Evolutionary conservation across 2,797 vertebrate species (phyloP), one percentile per base, ranked within the genome.

Genomic region (Xiphorhynchus erythropygius): DNA sequence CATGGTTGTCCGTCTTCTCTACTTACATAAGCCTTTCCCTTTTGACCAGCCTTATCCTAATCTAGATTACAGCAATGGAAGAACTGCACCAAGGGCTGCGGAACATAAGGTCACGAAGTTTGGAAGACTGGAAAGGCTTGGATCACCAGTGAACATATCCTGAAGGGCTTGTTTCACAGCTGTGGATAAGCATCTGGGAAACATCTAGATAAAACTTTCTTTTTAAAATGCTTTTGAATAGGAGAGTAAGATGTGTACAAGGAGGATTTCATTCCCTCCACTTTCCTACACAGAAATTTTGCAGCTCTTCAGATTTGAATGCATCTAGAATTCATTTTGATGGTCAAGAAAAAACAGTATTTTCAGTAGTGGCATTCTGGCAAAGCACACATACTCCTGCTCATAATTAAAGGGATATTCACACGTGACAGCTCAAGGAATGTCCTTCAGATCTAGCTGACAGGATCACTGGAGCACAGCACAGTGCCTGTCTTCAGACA

Each of bases 161-260:
- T 50, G 44, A 93, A 79, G 50, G 59, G 18, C 15, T 89, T 56
- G 23, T 76, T 50, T 84, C 30, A 13, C 47, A 84, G 28, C 2
- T 56, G 35, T 69, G 57, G 24, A 37, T 63, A 59, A 93, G 44
- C 42, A 93, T 52, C 70, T 88, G 50, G 35, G 32, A 93, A 95
- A 67, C 42, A 73, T 46, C 33, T n/a, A 90, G 50, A 65, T 27
- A 47, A 63, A 69, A 23, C 12, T 79, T 74, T 16, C 3, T 50
- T 65, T 82, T 84, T 19, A 2, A 17, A 44, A 56, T 70, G 75
- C 8, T 84, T 92, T 81, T 57, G 59, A 73, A 42, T 55, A 62
- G 60, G 7, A 37, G 7, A 32, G 13, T 18, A 56, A 77, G 15
- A 19, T 23, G 27, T n/a, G 39, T 39, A 2, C 44, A 84, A 82